Evolutionary conservation across 2,797 vertebrate genomes (phyloP).

Genomic region (Sarcoramphus papa): DNA sequence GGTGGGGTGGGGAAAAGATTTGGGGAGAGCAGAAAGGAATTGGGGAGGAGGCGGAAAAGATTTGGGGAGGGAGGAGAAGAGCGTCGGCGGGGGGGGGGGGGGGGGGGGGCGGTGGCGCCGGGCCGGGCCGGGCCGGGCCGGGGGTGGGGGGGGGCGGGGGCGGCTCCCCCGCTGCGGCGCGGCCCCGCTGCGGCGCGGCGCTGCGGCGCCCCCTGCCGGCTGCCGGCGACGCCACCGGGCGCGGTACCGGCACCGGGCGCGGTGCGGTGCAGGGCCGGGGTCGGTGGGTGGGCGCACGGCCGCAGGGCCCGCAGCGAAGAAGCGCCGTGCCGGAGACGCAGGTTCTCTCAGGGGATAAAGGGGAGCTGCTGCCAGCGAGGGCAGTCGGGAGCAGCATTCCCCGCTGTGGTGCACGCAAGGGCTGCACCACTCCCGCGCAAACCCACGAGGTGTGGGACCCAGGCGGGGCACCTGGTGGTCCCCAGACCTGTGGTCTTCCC

Average conservation of each 20-base stretch:
- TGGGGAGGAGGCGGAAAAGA: background rate
- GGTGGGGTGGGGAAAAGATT: background rate
- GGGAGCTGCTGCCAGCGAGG: background rate
- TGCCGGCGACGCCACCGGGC: background rate
- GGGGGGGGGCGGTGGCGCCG: too few relatives aligned
- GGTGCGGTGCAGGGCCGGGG: background rate
- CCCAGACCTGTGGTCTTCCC: background rate
- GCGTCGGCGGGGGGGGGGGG: too few relatives aligned
- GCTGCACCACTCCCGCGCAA: background rate
- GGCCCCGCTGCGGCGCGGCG: background rate
- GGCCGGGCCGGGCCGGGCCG: too few relatives aligned
- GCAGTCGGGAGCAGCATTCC: background rate
- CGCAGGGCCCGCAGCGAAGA: background rate
- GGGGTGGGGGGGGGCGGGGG: conserved; percentile 37
- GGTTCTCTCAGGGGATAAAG: background rate
- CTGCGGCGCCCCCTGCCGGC: conserved; percentile 53
- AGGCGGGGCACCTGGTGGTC: background rate
- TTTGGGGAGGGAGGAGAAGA: background rate
- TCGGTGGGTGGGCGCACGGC: background rate
- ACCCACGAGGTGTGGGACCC: background rate
- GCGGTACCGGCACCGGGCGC: too few relatives aligned
- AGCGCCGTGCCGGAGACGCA: background rate
- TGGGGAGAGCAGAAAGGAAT: background rate
- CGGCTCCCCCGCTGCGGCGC: conserved; percentile 38
- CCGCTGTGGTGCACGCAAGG: background rate